Evolutionary conservation across 1,140 invertebrate species (phyloP).

Genomic region (Ylistrum balloti): DNA sequence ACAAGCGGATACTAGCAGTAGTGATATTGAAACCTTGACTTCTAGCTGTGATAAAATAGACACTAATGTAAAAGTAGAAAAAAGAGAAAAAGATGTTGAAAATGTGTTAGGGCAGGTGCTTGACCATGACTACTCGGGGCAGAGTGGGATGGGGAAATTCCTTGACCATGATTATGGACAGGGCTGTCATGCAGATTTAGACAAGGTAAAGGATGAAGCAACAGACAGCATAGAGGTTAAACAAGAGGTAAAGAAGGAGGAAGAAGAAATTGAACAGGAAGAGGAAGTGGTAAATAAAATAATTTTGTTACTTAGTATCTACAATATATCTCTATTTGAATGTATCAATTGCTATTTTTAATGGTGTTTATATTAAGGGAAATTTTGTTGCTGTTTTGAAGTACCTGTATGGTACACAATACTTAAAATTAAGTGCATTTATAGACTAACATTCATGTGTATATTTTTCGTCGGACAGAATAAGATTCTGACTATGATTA

Average conservation of each 20-base stretch:
- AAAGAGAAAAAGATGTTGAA: neutral
- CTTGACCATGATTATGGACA: conserved; percentile 8
- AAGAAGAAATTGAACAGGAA: conserved; percentile 45
- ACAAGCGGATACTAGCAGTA: neutral
- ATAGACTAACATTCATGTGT: too few species aligned
- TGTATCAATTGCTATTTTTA: too few species aligned
- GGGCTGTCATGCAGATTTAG: neutral
- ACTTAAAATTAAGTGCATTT: too few species aligned
- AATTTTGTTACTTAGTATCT: neutral
- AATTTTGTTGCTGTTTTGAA: too few species aligned
- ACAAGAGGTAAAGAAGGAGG: conserved; percentile 49
- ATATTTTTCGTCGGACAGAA: too few species aligned
- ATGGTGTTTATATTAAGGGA: too few species aligned
- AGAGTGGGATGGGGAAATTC: neutral
- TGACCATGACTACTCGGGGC: conserved; percentile 12
- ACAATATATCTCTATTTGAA: neutral
- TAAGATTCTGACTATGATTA: too few species aligned
- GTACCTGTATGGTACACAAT: too few species aligned
- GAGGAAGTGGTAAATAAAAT: neutral
- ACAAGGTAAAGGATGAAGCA: neutral
- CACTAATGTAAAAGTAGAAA: conserved; percentile 20
- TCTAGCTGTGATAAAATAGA: neutral
- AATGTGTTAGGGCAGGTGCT: neutral
- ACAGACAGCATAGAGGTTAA: conserved; percentile 47
- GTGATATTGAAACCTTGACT: neutral